Conservation (phyloP, 2,113 vertebrate genomes). For the Trochalopteron elliotii region DNA sequence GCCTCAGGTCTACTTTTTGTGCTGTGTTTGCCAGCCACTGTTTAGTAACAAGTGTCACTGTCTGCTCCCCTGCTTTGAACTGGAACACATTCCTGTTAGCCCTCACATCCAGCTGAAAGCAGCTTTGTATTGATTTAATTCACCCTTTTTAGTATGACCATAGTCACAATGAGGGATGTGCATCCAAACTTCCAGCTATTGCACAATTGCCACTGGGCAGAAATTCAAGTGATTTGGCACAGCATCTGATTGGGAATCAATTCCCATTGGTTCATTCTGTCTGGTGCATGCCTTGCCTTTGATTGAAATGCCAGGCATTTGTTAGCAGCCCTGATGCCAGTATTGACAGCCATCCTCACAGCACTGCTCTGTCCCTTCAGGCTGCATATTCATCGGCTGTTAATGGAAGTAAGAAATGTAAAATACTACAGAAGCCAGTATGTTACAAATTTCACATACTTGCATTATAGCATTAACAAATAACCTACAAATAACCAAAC, state of each 20-base stretch:
- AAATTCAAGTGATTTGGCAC: conserved; percentile 70
- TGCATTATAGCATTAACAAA: conserved; percentile 42
- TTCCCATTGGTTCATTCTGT: conserved; percentile 51
- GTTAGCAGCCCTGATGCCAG: conserved; percentile 16
- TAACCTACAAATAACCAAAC: background rate
- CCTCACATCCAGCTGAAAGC: conserved; percentile 64
- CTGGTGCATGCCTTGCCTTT: conserved; percentile 57
- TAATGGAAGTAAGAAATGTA: conserved; percentile 1
- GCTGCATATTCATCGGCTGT: background rate
- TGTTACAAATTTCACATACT: conserved; percentile 3
- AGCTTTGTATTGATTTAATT: conserved; percentile 74
- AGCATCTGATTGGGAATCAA: conserved; percentile 31
- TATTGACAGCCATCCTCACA: conserved; percentile 25
- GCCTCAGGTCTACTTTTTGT: conserved; percentile 2
- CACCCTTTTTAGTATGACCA: conserved; percentile 64
- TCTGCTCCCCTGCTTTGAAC: conserved; percentile 71
- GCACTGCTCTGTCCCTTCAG: background rate
- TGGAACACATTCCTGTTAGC: conserved; percentile 65
- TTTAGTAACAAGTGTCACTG: conserved; percentile 74
- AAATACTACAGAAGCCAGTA: background rate
- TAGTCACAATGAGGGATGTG: conserved; percentile 32
- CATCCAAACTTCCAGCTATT: conserved; percentile 66
- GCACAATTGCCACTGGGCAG: conserved; percentile 70
- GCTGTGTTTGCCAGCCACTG: conserved; percentile 62
- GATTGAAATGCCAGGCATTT: conserved; percentile 66